Base-by-base conservation (phyloP, 2,888 invertebrate genomes). In the Troides oblongomaculatus region DNA sequence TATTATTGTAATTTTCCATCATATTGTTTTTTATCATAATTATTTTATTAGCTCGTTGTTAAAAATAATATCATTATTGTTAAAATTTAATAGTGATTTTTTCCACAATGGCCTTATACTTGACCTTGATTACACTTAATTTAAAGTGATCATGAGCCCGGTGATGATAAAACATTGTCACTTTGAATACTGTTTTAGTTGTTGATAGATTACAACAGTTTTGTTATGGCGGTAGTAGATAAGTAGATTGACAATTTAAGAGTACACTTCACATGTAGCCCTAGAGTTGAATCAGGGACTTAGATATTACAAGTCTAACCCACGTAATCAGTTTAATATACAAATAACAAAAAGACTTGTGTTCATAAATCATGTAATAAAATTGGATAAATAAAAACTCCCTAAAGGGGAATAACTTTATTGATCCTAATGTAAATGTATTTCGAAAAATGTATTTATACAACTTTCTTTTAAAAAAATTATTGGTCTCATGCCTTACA, bases 351-450 rank as follows among this genome's bases (percentile, higher is more conserved):
- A 46, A 46, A 12, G 1, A 46, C 12, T 14, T 59, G 17, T 21
- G 14, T 30, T 59, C 6, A 18, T 59, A 30, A 59, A n/a, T 5
- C 18, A 4, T 53, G 53, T 21, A 62, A n/a, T 39, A 36, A 36
- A 43, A 62, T 21, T 43, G 62, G 36, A 18, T 74, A 84, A 86
- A 83, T 78, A 83, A 87, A 84, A 80, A 73, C 79, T 77, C 76
- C 74, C 76, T 79, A 79, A 84, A 83, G 85, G 84, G 85, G 87
- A 88, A 90, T 90, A 91, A 91, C 86, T 92, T 92, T 91, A 92
- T 92, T 92, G 92, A 92, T 91, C 87, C 86, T 90, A 89, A 88
- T 90, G 90, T 92, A 92, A 92, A 89, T 85, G 86, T 89, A 86
- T 89, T 90, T 91, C 89, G 87, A 92, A 92, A 92, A 92, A 89